Evolutionary conservation across 2,888 invertebrate species (phyloP).

Genomic region (Agrilus cyanescens): DNA sequence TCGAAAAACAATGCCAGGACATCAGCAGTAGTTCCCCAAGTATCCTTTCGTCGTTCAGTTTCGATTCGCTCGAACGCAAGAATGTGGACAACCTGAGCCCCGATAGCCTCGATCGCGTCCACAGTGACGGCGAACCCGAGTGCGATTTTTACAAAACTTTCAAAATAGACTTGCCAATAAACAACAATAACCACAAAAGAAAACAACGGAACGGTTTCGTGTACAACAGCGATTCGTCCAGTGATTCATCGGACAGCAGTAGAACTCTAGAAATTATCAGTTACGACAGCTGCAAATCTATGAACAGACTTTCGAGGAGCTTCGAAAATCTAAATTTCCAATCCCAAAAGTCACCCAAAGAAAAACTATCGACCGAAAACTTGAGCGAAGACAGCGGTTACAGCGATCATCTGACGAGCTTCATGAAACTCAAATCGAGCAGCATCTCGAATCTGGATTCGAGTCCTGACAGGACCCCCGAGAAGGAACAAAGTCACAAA

Average conservation of each 20-base stretch:
- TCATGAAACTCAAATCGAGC: conserved; percentile 31
- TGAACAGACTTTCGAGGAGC: conserved; percentile 34
- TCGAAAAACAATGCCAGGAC: conserved; percentile 57
- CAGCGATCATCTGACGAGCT: conserved; percentile 42
- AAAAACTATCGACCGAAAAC: conserved; percentile 60
- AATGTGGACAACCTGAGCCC: conserved; percentile 35
- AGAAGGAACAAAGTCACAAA: conserved; percentile 22
- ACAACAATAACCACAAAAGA: conserved; percentile 13
- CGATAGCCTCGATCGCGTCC: conserved; percentile 39
- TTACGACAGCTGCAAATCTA: conserved; percentile 29
- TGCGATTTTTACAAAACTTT: conserved; percentile 28
- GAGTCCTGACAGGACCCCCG: conserved; percentile 8
- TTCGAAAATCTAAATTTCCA: conserved; percentile 30
- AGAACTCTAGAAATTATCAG: conserved; percentile 27
- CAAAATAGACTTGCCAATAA: conserved; percentile 22
- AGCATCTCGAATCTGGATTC: conserved; percentile 36
- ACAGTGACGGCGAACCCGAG: conserved; percentile 26
- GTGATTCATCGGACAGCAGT: conserved; percentile 27
- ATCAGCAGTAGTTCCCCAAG: conserved; percentile 36
- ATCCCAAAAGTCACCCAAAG: conserved; percentile 16
- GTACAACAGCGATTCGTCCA: conserved; percentile 33
- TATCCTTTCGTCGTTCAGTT: conserved; percentile 40
- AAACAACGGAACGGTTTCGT: conserved; percentile 20
- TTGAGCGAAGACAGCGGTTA: conserved; percentile 72
- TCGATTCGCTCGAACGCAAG: conserved; percentile 40